phyloP scores from a whole-genome alignment of 2,888 invertebrate species.

The Spilarctia lutea region DNA sequence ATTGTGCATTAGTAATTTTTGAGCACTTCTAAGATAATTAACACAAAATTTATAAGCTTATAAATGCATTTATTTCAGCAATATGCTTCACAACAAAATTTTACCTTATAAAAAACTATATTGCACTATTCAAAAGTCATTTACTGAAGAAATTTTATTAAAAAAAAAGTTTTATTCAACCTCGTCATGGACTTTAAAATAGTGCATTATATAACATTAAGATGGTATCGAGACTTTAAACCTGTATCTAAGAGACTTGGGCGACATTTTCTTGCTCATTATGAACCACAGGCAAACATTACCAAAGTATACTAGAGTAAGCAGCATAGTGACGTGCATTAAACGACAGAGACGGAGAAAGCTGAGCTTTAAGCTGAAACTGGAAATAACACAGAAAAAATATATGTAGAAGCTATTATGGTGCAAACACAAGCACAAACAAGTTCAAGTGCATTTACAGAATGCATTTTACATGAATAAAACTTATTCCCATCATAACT shows the following conservation, averaged over 20 bases:
- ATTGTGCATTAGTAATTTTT: background rate
- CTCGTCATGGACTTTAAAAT: slow-evolving; percentile 11
- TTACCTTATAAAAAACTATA: slow-evolving; percentile 23
- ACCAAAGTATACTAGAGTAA: slow-evolving; percentile 78
- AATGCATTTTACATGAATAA: background rate
- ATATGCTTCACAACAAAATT: slow-evolving; percentile 32
- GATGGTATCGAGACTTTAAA: slow-evolving; percentile 68
- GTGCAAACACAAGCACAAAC: background rate
- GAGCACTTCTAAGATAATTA: background rate
- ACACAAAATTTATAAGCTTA: slow-evolving; percentile 24
- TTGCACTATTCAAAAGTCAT: slow-evolving; percentile 28
- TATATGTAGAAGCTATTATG: background rate
- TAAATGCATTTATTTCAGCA: slow-evolving; percentile 49
- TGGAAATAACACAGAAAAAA: slow-evolving; percentile 56
- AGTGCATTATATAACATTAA: slow-evolving; percentile 32
- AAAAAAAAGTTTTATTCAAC: background rate
- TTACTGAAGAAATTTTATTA: background rate
- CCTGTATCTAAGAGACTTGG: slow-evolving; percentile 69
- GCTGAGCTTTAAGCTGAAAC: slow-evolving; percentile 74
- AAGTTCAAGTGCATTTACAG: background rate
- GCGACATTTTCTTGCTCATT: slow-evolving; percentile 73
- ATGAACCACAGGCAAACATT: slow-evolving; percentile 80
- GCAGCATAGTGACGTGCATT: slow-evolving; percentile 79
- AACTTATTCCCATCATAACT: background rate
- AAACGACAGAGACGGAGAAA: slow-evolving; percentile 77